Evolutionary conservation across 2,797 vertebrate species (phyloP), one percentile per base, ranked within the genome.

Genomic region (Aplochiton taeniatus): DNA sequence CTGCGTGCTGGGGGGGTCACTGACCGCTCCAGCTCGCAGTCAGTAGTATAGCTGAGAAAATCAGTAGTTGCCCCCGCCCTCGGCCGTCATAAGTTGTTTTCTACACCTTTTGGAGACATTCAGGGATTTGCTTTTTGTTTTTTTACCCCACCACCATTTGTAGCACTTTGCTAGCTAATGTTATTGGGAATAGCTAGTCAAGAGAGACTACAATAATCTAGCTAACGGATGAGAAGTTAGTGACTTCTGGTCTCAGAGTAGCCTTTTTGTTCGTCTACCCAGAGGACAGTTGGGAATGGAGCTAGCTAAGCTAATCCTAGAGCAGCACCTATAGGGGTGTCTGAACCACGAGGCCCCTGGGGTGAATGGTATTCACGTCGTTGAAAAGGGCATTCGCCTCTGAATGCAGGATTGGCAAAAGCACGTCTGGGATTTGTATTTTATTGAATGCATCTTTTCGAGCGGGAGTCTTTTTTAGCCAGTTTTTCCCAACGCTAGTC

Each of bases 71-170:
- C 77, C 67, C 70, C 43, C 58, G 31, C 31, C 31, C 31, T 31
- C 6, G 31, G 6, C 31, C 16, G 72, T 79, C 78, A 83, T 77
- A 86, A 73, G 63, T 85, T 59, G 75, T 78, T 85, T 74, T 80
- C 52, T 81, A 80, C 59, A 70, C 65, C 59, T 78, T 70, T 79
- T 51, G 75, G 74, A 73, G 85, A 81, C 31, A 79, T 85, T 88
- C 87, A 89, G 89, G 87, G 85, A 89, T 78, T 79, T 68, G 66
- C 80, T 79, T 77, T 78, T 79, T 68, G 66, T 80, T 79, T 77
- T 53, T 47, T 42, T 68, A 74, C 55, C 54, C 59, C 43, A 66
- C 69, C 66, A 67, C 52, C 0, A 51, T 54, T 74, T 65, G 64
- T 73, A 31, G 31, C 66, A 43, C 61, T 63, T 49, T 52, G 61